Conservation (phyloP, 2,888 invertebrate genomes). For the Ennomos fuscantarius region DNA sequence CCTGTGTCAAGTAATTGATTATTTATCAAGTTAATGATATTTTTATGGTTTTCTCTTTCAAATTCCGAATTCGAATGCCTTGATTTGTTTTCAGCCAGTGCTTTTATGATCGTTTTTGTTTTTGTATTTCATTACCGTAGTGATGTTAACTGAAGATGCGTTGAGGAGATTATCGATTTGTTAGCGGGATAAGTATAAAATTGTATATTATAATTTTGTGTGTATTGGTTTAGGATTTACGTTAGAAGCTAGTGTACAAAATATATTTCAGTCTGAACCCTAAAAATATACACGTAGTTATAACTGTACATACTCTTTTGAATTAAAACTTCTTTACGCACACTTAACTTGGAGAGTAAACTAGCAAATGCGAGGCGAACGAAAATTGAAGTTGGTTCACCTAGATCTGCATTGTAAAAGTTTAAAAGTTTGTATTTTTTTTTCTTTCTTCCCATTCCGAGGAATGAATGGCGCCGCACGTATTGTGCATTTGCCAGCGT, state of each 20-base stretch:
- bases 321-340: too few species aligned
- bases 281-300: not conserved
- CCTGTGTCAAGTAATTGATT: too few species aligned
- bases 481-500: too few species aligned
- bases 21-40: too few species aligned
- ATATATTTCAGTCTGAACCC: conserved; percentile 5
- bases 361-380: too few species aligned
- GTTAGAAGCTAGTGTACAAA: conserved; percentile 13
- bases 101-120: conserved; percentile 41
- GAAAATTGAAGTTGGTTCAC: too few species aligned
- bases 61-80: conserved; percentile 23
- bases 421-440: too few species aligned
- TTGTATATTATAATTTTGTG: conserved; percentile 7
- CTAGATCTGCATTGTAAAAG: too few species aligned
- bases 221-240: conserved; percentile 20
- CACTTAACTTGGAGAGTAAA: too few species aligned
- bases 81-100: conserved; percentile 29
- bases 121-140: conserved; percentile 41
- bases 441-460: too few species aligned
- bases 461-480: too few species aligned
- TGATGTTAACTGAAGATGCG: conserved; percentile 19
- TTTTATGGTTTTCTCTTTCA: conserved; percentile 17
- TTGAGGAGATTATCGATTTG: conserved; percentile 29
- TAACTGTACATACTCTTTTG: too few species aligned
- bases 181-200: conserved; percentile 28